Conservation (phyloP, 1,140 invertebrate species). For the Hylyphantes graminicola region DNA sequence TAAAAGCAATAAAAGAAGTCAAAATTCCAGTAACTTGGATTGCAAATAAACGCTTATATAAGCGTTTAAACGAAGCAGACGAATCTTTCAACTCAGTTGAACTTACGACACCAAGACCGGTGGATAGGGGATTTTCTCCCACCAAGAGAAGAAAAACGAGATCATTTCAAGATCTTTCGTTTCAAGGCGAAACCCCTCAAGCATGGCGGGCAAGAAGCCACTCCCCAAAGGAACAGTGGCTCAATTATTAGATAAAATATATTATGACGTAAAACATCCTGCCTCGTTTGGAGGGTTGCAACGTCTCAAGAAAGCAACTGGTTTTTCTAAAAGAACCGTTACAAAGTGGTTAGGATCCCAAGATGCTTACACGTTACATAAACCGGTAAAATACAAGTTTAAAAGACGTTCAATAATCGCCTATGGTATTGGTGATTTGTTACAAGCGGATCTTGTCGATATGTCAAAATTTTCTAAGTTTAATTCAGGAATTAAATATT, state of each 20-base stretch:
- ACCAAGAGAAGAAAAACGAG: not conserved
- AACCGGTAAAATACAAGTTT: slow-evolving; percentile 5
- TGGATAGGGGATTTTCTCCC: not conserved
- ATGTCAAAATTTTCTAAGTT: not conserved
- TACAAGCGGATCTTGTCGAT: slow-evolving; percentile 1
- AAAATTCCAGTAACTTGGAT: not conserved
- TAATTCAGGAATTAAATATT: not conserved
- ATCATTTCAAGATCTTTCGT: too few species aligned
- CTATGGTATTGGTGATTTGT: slow-evolving; percentile 8
- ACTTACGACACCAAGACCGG: not conserved
- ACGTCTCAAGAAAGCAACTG: not conserved
- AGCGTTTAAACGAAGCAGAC: not conserved
- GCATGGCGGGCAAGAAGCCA: too few species aligned
- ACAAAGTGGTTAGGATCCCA: not conserved
- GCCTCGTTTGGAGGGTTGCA: not conserved
- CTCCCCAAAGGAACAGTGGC: not conserved
- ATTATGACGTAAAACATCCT: not conserved
- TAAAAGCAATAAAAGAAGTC: not conserved
- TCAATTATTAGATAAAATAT: not conserved
- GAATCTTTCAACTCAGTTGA: too few species aligned
- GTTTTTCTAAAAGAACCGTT: not conserved
- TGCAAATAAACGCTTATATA: not conserved
- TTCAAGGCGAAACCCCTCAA: too few species aligned
- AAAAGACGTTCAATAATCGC: not conserved
- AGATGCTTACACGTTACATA: slow-evolving; percentile 7